Evolutionary conservation across 2,888 invertebrate genomes (phyloP), one percentile per base, ranked within the genome.

Genomic region (Rotaria macrura): DNA sequence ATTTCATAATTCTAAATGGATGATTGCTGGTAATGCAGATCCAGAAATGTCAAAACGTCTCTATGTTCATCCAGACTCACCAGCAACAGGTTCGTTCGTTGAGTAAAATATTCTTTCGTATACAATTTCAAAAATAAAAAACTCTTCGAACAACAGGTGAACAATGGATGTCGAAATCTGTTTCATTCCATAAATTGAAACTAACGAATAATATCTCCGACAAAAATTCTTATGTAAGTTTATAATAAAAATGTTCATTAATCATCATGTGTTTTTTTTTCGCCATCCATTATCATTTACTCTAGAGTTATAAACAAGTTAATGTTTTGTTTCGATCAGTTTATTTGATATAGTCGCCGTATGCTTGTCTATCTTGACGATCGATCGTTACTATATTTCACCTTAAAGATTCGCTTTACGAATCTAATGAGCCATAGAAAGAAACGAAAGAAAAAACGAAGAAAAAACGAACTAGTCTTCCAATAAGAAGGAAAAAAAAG

Each of bases 121-220:
- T 49, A 49, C 17, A 49, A 49, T 17, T 49, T 49, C 17, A 9
- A n/a, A n/a, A n/a, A n/a, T n/a, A n/a, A n/a, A n/a, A n/a, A n/a
- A 17, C 3, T 49, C 17, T 17, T 49, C 2, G 49, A 49, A 49
- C 9, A 5, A 49, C 9, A 49, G 49, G 97, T 87, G 97, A 97
- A 92, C 97, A 97, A 92, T 98, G 98, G 97, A 97, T 98, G 97
- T 96, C 97, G 93, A 98, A 98, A 92, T 95, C 97, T 89, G 97
- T 97, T 89, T 97, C 96, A 90, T 98, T 98, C 93, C 97, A 98
- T 93, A 97, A 98, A 92, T 94, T 98, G 91, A 98, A 98, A 92
- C 93, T 98, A 91, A 98, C 97, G 91, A 98, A 98, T 93, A 98
- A 98, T 93, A 97, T 98, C 92, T 96, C 96, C 92, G 97, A 98